Conservation (phyloP, 2,888 invertebrate species). For the Dryococelus australis region DNA sequence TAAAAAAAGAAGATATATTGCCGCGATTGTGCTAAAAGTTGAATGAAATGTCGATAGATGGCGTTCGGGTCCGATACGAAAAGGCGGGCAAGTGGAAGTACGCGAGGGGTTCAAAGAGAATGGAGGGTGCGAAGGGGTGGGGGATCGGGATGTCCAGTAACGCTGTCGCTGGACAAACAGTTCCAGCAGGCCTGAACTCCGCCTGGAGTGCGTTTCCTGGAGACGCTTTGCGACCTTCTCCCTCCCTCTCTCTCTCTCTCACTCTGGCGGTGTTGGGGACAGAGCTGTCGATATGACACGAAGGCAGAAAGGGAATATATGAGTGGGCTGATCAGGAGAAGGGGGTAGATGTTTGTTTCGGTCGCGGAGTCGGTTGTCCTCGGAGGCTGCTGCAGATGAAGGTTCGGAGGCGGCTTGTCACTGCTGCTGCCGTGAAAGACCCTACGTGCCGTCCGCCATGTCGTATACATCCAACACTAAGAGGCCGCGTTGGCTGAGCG, state of each 20-base stretch:
- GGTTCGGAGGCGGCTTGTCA: too few relatives aligned
- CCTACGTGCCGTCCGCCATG: too few relatives aligned
- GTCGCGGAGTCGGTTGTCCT: too few relatives aligned
- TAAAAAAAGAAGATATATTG: neutral
- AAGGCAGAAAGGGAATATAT: neutral
- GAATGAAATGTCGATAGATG: constrained; percentile 27
- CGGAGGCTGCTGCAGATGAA: too few relatives aligned
- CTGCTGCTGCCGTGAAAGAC: too few relatives aligned
- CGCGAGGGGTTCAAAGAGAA: neutral
- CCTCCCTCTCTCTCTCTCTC: neutral
- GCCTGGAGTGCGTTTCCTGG: constrained; percentile 9
- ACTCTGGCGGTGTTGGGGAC: neutral
- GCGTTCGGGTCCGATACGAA: constrained; percentile 26
- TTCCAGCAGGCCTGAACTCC: neutral
- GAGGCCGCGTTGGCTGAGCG: too few relatives aligned
- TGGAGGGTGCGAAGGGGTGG: neutral
- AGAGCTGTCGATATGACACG: neutral
- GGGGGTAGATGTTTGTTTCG: too few relatives aligned
- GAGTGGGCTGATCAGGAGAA: too few relatives aligned
- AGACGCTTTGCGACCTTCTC: neutral
- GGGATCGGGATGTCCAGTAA: neutral
- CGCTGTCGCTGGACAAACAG: constrained; percentile 7
- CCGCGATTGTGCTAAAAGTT: constrained; percentile 28
- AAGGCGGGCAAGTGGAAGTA: constrained; percentile 7
- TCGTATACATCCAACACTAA: too few relatives aligned